These are phyloP conservation scores for Carettochelys insculpta DNA, from an alignment of 2,113 vertebrate species.

Conservation along the genomic window DNA sequence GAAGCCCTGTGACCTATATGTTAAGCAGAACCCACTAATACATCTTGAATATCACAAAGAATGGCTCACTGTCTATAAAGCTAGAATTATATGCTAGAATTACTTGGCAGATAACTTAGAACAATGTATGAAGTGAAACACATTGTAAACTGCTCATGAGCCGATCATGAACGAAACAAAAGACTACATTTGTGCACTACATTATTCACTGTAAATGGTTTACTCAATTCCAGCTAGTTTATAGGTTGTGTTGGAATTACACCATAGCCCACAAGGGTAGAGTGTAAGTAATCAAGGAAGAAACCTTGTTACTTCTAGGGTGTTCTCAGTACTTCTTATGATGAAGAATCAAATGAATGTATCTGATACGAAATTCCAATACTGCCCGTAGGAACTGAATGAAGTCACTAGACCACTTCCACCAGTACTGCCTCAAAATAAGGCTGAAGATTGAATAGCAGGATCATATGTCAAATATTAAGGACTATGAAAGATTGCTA, in stretches of 20 bases:
- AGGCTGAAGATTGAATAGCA: neutral
- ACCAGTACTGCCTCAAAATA: accelerated
- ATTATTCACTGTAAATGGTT: conserved; percentile 60
- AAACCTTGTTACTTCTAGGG: conserved; percentile 25
- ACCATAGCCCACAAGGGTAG: conserved; percentile 10
- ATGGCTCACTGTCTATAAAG: neutral
- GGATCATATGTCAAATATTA: neutral
- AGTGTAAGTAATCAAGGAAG: conserved; percentile 53
- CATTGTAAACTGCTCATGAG: conserved; percentile 27
- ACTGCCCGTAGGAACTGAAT: neutral
- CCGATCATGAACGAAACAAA: conserved; percentile 27
- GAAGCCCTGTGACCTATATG: neutral
- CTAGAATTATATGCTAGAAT: neutral
- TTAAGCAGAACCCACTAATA: neutral
- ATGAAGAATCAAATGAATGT: conserved; percentile 44
- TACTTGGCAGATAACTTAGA: conserved; percentile 25
- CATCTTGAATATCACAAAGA: conserved; percentile 12
- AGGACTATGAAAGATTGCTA: neutral
- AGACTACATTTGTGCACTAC: conserved; percentile 45
- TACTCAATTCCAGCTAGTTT: conserved; percentile 47
- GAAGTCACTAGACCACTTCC: neutral
- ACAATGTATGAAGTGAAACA: conserved; percentile 54
- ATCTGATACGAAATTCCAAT: conserved; percentile 21
- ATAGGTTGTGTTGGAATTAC: conserved; percentile 44
- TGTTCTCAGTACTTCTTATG: conserved; percentile 23